Base-by-base conservation (phyloP, 2,797 vertebrate genomes). In the Cirrhinus mrigala region DNA sequence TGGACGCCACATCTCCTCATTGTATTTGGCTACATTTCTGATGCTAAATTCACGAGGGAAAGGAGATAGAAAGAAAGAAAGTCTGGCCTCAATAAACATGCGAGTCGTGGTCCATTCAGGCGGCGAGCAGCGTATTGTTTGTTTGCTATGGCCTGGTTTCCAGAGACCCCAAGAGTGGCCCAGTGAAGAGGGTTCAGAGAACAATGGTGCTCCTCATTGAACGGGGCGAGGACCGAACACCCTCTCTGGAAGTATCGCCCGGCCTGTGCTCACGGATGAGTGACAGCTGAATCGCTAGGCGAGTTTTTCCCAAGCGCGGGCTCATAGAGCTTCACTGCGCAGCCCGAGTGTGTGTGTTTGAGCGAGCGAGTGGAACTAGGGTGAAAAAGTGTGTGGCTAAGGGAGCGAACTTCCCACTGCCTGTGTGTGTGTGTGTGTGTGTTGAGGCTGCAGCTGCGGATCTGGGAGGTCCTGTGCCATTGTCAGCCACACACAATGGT, bases 241-340 rank as follows among this genome's bases (percentile, higher is more conserved):
- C 94, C 95, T 95, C 94, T 93, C 95, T 96, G 94, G 93, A 93
- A 95, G 95, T 95, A 96, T 93, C 94, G 94, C 94, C 90, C 94
- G 90, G 94, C 94, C 92, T 92, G 94, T 92, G 95, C 93, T 92
- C 89, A 90, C 91, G 92, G 93, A 91, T 97, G 97, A 98, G 94
- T 98, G 97, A 98, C 98, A 98, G 97, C 93, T 98, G 96, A 98
- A 98, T 97, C 93, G 93, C 93, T 93, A 92, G 88, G 86, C 60
- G 88, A 94, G 93, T 91, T 95, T 95, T 95, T 95, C 93, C 93
- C 95, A 96, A 97, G 95, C 95, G 95, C 92, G 94, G 94, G 93
- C 94, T 89, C 93, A 91, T 79, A 69, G 93, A 90, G 92, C 90
- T 90, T 90, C 92, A 85, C 91, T 91, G 92, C 92, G 91, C 92